Percentiles rank a stretch among this genome's conserved stretches.
These are phyloP conservation scores for Lepidurus packardi DNA, from an alignment of 1,140 invertebrate species.

Conservation along the genomic window DNA sequence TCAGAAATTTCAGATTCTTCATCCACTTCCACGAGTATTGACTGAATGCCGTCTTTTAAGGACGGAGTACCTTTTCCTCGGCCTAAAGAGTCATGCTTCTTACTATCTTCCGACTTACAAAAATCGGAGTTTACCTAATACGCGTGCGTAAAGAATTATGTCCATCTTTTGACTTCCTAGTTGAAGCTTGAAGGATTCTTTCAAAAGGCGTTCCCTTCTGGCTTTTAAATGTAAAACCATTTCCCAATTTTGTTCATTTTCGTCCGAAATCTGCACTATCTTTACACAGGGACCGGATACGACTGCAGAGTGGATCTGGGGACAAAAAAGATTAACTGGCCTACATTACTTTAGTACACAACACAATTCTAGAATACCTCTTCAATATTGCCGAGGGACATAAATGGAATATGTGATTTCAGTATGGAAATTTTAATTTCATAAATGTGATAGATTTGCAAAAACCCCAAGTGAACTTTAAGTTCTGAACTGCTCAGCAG, in stretches of 20 bases:
- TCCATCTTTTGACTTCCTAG: background rate
- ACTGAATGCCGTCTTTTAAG: background rate
- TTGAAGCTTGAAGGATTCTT: background rate
- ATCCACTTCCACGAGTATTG: background rate
- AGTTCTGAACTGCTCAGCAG: background rate
- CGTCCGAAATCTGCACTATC: background rate
- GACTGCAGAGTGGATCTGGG: background rate
- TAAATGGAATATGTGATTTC: background rate
- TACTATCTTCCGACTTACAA: background rate
- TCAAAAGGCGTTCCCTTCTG: background rate
- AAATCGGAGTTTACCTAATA: background rate
- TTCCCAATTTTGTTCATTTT: background rate
- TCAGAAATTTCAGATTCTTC: background rate
- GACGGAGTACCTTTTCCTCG: background rate
- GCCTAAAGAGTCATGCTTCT: background rate
- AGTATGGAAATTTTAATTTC: background rate
- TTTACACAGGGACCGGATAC: background rate
- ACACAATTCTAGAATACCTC: background rate
- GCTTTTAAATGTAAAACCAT: background rate
- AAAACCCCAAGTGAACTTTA: background rate
- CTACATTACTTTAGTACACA: background rate
- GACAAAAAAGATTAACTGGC: background rate
- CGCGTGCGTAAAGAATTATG: background rate
- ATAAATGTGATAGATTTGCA: background rate
- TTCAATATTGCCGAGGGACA: background rate